Conservation (phyloP, 1,140 invertebrate species). For the Episyrphus balteatus region DNA sequence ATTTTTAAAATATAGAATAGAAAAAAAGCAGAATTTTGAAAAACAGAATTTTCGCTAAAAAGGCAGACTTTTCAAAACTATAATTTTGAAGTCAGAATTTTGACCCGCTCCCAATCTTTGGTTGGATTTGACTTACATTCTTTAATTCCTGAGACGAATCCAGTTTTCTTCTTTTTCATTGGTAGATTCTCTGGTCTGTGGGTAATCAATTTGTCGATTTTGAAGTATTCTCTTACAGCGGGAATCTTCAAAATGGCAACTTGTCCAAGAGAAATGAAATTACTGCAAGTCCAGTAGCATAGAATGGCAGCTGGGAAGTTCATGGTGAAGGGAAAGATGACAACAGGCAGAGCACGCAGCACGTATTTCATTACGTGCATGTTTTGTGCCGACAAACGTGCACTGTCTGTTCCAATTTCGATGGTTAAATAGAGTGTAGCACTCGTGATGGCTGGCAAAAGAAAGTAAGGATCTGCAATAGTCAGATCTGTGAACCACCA, state of each 20-base stretch:
- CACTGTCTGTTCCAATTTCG: slow-evolving; percentile 72
- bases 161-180: slow-evolving; percentile 50
- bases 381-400: slow-evolving; percentile 48
- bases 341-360: slow-evolving; percentile 60
- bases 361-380: slow-evolving; percentile 62
- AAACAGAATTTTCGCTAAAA: too few relatives aligned
- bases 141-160: slow-evolving; percentile 66
- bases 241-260: slow-evolving; percentile 67
- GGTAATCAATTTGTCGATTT: slow-evolving; percentile 56
- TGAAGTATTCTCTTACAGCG: slow-evolving; percentile 59
- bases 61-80: too few relatives aligned
- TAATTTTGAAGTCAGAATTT: too few relatives aligned
- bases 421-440: slow-evolving; percentile 69
- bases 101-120: too few relatives aligned
- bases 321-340: slow-evolving; percentile 75
- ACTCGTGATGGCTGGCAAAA: slow-evolving; percentile 77
- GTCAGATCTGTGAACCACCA: slow-evolving; percentile 92
- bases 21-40: too few relatives aligned
- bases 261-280: slow-evolving; percentile 80
- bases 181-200: slow-evolving; percentile 47
- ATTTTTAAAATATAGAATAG: too few relatives aligned
- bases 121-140: slow-evolving; percentile 54
- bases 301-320: slow-evolving; percentile 83
- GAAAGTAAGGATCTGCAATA: slow-evolving; percentile 76
- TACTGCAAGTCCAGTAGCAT: slow-evolving; percentile 83